Evolutionary conservation across 2,888 invertebrate genomes (phyloP), one percentile per base, ranked within the genome.

Genomic region (Dendrolimus pini): DNA sequence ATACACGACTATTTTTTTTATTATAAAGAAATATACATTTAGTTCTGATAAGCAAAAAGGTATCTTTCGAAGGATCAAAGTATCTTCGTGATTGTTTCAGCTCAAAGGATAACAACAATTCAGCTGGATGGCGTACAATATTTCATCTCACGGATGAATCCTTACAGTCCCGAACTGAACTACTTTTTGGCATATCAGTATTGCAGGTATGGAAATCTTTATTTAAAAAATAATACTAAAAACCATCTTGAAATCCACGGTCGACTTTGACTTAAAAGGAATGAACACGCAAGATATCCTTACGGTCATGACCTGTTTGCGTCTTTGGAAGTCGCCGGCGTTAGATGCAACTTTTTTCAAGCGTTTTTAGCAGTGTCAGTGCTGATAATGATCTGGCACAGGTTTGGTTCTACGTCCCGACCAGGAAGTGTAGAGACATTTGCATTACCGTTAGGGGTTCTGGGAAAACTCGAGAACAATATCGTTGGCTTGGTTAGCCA

Each of bases 171-270:
- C 41, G 95, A 96, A 82, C 91, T 96, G 64, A 96, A 96, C 86
- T 96, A 95, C 81, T 96, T 95, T 91, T 91, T 96, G 75, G 96
- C 96, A 55, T 96, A 96, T 85, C 96, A 96, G 77, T 96, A 96
- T 78, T 96, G 96, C 85, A 94, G 91, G 91, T 91, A 79, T 77
- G 78, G 9, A 12, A 47, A 47, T 47, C 47, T 47, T 47, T 10
- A 47, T 47, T 9, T 47, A 47, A 30, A 30, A 30, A 30, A 30
- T 30, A 30, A 30, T 30, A 30, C 30, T 30, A 30, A 30, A 18
- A 6, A 30, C 30, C 30, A 0, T 30, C 30, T 30, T 30, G 30
- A 30, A 30, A 30, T 30, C 30, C 6, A 8, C 47, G 2, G 47
- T 12, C 47, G 47, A 12, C n/a, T 9, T 47, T 47, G 12, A 47